These are phyloP conservation scores for Heliothis peltigera DNA, from an alignment of 2,888 invertebrate genomes.

Conservation along the genomic window DNA sequence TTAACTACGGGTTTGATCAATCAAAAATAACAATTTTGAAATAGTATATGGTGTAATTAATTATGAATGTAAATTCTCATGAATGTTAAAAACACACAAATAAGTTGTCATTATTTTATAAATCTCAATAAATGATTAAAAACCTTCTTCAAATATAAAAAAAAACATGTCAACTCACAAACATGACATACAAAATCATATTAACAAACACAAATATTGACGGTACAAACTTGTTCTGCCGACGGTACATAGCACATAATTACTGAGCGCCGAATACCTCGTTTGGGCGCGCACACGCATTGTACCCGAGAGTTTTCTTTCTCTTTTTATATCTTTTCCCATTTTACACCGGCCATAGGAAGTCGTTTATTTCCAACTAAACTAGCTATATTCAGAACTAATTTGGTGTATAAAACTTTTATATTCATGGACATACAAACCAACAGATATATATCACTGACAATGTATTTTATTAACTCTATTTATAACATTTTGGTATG, in stretches of 20 bases:
- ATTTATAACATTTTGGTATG: slow-evolving; percentile 74
- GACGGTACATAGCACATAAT: slow-evolving; percentile 80
- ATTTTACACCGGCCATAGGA: slow-evolving; percentile 81
- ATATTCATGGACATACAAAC: slow-evolving; percentile 71
- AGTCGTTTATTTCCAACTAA: slow-evolving; percentile 78
- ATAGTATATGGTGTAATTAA: too few species aligned
- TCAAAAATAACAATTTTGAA: background rate
- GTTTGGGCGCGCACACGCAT: slow-evolving; percentile 80
- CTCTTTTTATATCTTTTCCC: slow-evolving; percentile 78
- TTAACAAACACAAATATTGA: slow-evolving; percentile 13
- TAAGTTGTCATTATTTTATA: too few species aligned
- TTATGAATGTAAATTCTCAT: too few species aligned
- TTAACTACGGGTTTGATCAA: background rate
- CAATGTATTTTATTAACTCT: slow-evolving; percentile 80
- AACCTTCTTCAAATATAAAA: background rate
- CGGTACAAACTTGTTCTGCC: slow-evolving; percentile 56
- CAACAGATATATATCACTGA: slow-evolving; percentile 70
- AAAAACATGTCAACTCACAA: background rate
- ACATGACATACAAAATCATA: background rate
- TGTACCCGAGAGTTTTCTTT: slow-evolving; percentile 77
- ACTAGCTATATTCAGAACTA: slow-evolving; percentile 80
- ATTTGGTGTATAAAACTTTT: slow-evolving; percentile 82
- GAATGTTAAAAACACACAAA: too few species aligned
- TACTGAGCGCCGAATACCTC: slow-evolving; percentile 80
- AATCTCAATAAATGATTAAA: background rate